These are phyloP conservation scores for Brienomyrus longianalis DNA, from an alignment of 2,113 vertebrate genomes.

Conservation along the genomic window DNA sequence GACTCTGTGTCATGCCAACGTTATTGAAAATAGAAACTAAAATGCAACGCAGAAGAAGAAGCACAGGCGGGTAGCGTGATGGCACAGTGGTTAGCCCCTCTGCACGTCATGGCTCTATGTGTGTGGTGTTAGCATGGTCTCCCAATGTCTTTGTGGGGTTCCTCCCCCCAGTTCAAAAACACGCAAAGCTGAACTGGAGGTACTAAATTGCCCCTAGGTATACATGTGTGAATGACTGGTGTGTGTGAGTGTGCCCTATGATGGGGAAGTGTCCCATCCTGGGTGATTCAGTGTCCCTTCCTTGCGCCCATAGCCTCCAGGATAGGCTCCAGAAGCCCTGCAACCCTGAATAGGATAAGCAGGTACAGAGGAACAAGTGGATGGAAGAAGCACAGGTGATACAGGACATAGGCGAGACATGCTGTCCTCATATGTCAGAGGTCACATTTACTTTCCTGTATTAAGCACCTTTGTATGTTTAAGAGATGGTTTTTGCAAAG, in stretches of 20 bases:
- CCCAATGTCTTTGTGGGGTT: background rate
- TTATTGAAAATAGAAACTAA: background rate
- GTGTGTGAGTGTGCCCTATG: background rate
- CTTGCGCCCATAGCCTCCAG: background rate
- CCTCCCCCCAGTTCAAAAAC: too few relatives aligned
- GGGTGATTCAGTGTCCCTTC: background rate
- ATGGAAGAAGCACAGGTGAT: background rate
- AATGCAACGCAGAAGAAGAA: background rate
- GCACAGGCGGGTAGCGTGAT: too few relatives aligned
- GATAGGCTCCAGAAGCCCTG: background rate
- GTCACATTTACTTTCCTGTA: background rate
- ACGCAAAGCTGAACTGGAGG: too few relatives aligned
- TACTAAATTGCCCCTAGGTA: too few relatives aligned
- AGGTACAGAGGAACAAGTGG: background rate
- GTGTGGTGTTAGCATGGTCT: background rate
- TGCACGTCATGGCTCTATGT: background rate
- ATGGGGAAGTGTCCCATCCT: background rate
- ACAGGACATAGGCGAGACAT: background rate
- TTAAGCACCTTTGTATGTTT: background rate
- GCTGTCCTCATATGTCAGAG: background rate
- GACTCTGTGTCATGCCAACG: background rate
- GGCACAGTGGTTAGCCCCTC: background rate
- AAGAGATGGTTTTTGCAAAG: background rate
- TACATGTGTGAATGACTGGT: too few relatives aligned
- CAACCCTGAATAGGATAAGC: background rate